Base-by-base conservation (phyloP, 2,113 vertebrate genomes). In the Narcine bancroftii region DNA sequence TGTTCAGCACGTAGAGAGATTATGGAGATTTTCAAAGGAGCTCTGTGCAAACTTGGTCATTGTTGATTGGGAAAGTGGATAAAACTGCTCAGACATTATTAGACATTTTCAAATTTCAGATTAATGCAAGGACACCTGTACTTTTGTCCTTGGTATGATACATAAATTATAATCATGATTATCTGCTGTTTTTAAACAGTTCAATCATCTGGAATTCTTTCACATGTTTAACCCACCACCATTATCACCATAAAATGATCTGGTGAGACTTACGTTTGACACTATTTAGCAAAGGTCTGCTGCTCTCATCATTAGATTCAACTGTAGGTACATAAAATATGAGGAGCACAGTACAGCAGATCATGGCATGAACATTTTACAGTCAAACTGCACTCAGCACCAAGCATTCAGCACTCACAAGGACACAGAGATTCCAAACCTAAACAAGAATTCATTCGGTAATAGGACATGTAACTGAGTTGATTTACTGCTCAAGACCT, bases 241-340 rank as follows among this genome's bases (percentile, higher is more conserved):
- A 92, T 26, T 72, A 91, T 72, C 92, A 85, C 60, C 69, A 93
- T 93, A 85, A 87, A 93, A 93, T 73, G 93, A 91, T 92, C 92
- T 69, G 93, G 63, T 92, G 81, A 92, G 93, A 96, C 96, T 96
- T 95, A 96, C 96, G 95, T 96, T 95, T 95, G 93, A 96, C 96
- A 94, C 94, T 96, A 96, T 94, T 96, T 93, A 96, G 94, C 94
- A 94, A 94, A 92, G 96, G 93, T 92, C 92, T 93, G 95, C 92
- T 94, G 94, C 95, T 95, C 93, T 96, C 96, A 94, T 95, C 96
- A 95, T 96, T 95, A 95, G 94, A 94, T 93, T 96, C 94, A 92
- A 95, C 96, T 96, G 96, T 93, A 94, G 95, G 95, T 93, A 96
- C 93, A 96, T 95, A 96, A 94, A 95, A 76, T 94, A 95, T 95